Conservation (phyloP, 2,113 vertebrate species). For the Scortum barcoo region DNA sequence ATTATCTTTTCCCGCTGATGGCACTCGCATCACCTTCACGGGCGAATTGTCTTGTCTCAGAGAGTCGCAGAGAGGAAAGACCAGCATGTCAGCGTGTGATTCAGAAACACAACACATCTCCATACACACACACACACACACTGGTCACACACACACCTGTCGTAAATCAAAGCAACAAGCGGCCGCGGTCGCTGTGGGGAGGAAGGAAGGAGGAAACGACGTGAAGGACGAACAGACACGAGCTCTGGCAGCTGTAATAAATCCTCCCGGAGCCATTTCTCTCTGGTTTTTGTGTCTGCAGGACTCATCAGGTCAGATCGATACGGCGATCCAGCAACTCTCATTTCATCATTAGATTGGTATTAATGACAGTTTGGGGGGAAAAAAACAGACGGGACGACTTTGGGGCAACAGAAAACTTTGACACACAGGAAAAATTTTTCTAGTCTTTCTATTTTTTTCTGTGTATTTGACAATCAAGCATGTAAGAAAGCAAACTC, state of each 20-base stretch:
- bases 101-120: slow-evolving; percentile 38
- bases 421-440: not conserved
- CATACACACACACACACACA: slow-evolving; percentile 3
- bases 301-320: slow-evolving; percentile 34
- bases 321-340: slow-evolving; percentile 11
- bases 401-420: not conserved
- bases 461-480: rapidly evolving
- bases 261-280: slow-evolving; percentile 16
- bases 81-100: slow-evolving; percentile 10
- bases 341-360: slow-evolving; percentile 20
- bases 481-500: too few species aligned
- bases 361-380: slow-evolving; percentile 39
- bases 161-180: slow-evolving; percentile 46
- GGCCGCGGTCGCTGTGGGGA: not conserved
- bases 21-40: slow-evolving; percentile 54
- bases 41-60: slow-evolving; percentile 61
- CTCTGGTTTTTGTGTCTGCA: slow-evolving; percentile 30
- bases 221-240: slow-evolving; percentile 50
- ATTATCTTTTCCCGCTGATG: slow-evolving; percentile 34
- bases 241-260: slow-evolving; percentile 51
- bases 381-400: not conserved
- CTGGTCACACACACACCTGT: slow-evolving; percentile 6
- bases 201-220: slow-evolving; percentile 23
- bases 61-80: not conserved
- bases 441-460: not conserved